Base-by-base conservation (phyloP, 2,113 vertebrate genomes). In the Girardinichthys multiradiatus region DNA sequence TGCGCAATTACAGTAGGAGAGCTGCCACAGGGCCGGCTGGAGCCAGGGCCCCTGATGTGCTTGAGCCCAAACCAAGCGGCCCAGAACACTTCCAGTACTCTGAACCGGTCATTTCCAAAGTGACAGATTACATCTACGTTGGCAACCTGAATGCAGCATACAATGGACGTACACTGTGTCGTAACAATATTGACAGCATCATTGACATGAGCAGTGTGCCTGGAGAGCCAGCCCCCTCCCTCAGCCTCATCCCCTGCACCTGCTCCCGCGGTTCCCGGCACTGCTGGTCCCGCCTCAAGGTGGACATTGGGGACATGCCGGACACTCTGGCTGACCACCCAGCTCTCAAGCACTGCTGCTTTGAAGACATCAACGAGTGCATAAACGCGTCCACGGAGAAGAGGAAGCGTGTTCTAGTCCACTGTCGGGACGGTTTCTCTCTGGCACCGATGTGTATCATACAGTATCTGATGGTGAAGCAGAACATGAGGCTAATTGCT, bases 231-330 rank as follows among this genome's bases (percentile, higher is more conserved):
- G 91, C 90, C 29, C 69, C 63, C 61, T 89, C 85, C 69, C 87
- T 92, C 72, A 92, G 74, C 77, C 68, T 94, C 70, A 94, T 94
- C 48, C 95, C 94, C 0, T 95, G 89, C 88, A 95, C 90, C 13
- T 96, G 94, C 81, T 92, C 84, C 9, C 62, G 67, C 0, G 92
- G 89, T 0, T 77, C 91, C 26, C 91, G 89, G 30, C 95, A 95
- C 90, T 95, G 92, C 89, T 95, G 95, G 93, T 95, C 94, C 45
- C 89, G 90, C 45, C 94, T 95, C 58, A 95, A 90, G 74, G 94
- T 94, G 45, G 92, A 94, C 76, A 93, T 95, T 14, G 87, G 88
- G 9, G 91, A 92, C 12, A 79, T 83, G 7, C 87, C 92, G 1
- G 86, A 91, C 7, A 79, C 78, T 1, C 70, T 82, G 11, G 87